Evolutionary conservation across 2,888 invertebrate species (phyloP), one percentile per base, ranked within the genome.

Genomic region (Phania funesta): DNA sequence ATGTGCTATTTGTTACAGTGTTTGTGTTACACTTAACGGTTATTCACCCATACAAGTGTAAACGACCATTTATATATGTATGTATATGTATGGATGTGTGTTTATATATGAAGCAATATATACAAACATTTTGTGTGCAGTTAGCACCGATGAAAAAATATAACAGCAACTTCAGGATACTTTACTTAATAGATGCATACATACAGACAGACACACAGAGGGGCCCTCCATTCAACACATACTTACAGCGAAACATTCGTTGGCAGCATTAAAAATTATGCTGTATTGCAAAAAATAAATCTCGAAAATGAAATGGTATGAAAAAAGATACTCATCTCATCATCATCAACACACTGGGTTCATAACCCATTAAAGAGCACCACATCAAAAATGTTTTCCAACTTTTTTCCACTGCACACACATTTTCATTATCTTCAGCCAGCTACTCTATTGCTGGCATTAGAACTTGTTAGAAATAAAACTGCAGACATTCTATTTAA

Each of bases 401-500:
- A 44, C 24, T 18, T 16, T 38, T 41, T 20, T 50, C 2, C 22
- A 24, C 48, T 29, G 6, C 18, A 41, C 58, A 54, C 26, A 38
- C 41, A 16, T 46, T 56, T 50, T 46, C 22, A 32, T 48, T 50
- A 60, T 32, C 48, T 48, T 70, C 35, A 18, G 13, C 20, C 29
- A 38, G 22, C 35, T 46, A 18, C 41, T 2, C 29, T 71, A 11
- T 20, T 54, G 29, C 44, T 50, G 52, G 16, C 54, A 29, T n/a
- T 56, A n/a, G 20, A 48, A 56, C 26, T 38, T 65, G 18, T 70
- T n/a, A n/a, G n/a, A n/a, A 46, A 26, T 56, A 46, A 41, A 56
- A 74, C 62, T 74, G 62, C 77, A 73, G 80, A 75, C 75, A 75
- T 48, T 64, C 32, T 60, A 68, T 60, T 82, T 77, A 68, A 77